These are phyloP conservation scores for Apodemia duryi DNA, from an alignment of 2,888 invertebrate species.

Conservation along the genomic window DNA sequence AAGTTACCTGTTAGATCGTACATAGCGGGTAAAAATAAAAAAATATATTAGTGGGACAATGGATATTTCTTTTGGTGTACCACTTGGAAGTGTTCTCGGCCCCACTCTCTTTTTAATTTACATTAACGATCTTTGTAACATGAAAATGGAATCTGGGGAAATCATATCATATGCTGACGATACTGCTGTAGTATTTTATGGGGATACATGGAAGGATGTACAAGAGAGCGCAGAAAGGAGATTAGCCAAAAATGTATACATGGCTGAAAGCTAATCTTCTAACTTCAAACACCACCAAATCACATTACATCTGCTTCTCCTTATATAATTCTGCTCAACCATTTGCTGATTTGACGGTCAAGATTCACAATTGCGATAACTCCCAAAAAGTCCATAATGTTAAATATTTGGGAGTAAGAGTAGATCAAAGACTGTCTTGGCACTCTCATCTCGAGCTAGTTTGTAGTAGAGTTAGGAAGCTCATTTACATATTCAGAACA, in stretches of 20 bases:
- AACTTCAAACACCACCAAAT: neutral
- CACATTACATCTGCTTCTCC: no score
- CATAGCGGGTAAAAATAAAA: no score
- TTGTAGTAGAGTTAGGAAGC: no score
- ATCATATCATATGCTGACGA: neutral
- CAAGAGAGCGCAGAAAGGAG: neutral
- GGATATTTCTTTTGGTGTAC: no score
- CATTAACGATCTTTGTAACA: neutral
- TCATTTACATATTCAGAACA: no score
- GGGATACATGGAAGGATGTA: slow-evolving; percentile 33
- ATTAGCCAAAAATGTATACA: neutral
- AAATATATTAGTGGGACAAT: no score
- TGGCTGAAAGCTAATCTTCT: neutral
- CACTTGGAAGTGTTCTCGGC: no score
- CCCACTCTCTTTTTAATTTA: neutral
- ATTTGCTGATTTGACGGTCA: neutral
- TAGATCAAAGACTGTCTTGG: no score
- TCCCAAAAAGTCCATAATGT: neutral
- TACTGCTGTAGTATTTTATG: neutral
- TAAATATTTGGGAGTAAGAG: no score
- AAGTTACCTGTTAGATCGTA: no score
- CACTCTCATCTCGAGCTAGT: no score
- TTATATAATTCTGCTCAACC: neutral
- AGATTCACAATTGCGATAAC: neutral
- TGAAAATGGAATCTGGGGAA: neutral